phyloP scores from a whole-genome alignment of 2,888 invertebrate genomes.

The Heteromurus nitidus region DNA sequence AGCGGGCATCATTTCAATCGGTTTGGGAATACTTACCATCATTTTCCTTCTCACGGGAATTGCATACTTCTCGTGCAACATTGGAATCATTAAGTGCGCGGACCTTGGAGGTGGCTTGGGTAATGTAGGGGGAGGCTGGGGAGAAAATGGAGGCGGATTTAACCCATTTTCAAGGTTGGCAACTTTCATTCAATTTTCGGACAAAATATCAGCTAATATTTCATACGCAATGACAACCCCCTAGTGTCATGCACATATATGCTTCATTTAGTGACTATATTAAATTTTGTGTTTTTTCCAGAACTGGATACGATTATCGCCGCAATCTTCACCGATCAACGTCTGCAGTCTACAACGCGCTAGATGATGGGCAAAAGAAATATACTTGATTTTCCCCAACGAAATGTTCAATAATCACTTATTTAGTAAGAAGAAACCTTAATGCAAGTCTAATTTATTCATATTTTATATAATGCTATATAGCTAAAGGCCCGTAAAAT shows the following conservation, averaged over 20 bases:
- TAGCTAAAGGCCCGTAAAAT: no score
- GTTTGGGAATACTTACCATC: constrained; percentile 38
- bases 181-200: not conserved
- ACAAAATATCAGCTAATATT: not conserved
- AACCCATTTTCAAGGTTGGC: constrained; percentile 40
- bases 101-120: constrained; percentile 37
- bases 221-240: no score
- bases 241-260: no score
- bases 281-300: no score
- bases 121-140: constrained; percentile 27
- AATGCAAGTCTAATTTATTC: no score
- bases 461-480: no score
- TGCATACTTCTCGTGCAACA: constrained; percentile 65
- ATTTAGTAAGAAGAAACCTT: no score
- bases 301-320: constrained; percentile 35
- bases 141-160: constrained; percentile 16
- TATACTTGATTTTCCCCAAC: no score
- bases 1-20: constrained; percentile 17
- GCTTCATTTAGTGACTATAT: no score
- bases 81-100: constrained; percentile 56
- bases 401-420: no score
- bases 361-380: constrained; percentile 63
- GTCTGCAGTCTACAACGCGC: constrained; percentile 53
- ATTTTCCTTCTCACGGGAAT: constrained; percentile 62
- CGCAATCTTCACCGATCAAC: constrained; percentile 45